Evolutionary conservation across 2,113 vertebrate species (phyloP).

Genomic region (Furnarius figulus): DNA sequence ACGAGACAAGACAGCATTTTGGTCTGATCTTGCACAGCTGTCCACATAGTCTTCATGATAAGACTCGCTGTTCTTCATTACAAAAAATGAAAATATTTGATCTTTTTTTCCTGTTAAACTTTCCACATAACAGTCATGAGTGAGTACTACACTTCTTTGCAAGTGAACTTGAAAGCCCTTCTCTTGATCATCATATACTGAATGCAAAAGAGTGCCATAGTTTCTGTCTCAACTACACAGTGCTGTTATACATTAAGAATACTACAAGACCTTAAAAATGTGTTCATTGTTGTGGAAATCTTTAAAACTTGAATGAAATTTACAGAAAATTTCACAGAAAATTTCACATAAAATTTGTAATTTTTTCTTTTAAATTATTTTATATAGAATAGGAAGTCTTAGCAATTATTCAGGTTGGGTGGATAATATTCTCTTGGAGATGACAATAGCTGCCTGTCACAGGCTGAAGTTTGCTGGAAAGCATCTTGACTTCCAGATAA

Average conservation of each 20-base stretch:
- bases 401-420: not conserved
- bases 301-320: not conserved
- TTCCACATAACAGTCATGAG: not conserved
- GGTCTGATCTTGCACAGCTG: slow-evolving; percentile 5
- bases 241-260: not conserved
- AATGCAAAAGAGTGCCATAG: not conserved
- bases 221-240: not conserved
- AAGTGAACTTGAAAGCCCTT: not conserved
- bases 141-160: not conserved
- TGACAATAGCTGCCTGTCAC: not conserved
- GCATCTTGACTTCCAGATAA: not conserved
- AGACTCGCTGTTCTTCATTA: not conserved
- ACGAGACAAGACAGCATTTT: not conserved
- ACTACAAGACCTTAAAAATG: not conserved
- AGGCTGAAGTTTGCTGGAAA: not conserved
- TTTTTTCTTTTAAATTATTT: not conserved
- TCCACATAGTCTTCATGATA: not conserved
- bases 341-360: not conserved
- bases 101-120: not conserved
- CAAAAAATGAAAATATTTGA: not conserved
- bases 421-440: not conserved
- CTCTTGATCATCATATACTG: not conserved
- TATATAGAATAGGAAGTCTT: not conserved
- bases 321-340: not conserved
- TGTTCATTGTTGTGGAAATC: not conserved